Conservation (phyloP, 2,797 vertebrate species). For the Glyptemys insculpta region DNA sequence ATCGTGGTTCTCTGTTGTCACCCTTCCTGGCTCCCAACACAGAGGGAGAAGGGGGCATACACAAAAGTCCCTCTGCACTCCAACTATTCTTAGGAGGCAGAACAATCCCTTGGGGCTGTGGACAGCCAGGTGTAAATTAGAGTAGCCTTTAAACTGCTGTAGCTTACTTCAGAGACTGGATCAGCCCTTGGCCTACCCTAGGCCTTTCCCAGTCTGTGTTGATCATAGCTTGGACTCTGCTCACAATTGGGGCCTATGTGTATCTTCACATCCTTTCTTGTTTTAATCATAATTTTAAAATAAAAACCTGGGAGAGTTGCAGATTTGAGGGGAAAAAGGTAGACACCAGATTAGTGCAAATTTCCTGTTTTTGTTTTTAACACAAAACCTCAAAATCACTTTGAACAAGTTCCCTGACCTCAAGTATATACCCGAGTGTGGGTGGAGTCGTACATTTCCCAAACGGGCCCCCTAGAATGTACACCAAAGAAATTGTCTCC, state of each 20-base stretch:
- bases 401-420: slow-evolving; percentile 64
- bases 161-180: not conserved
- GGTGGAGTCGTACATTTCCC: slow-evolving; percentile 37
- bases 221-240: not conserved
- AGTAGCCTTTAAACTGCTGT: slow-evolving; percentile 7
- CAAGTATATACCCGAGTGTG: slow-evolving; percentile 16
- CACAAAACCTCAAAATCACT: slow-evolving; percentile 75
- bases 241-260: not conserved
- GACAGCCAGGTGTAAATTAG: not conserved
- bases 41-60: slow-evolving; percentile 20
- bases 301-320: not conserved
- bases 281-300: not conserved
- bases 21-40: rapidly evolving
- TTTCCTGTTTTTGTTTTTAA: slow-evolving; percentile 76
- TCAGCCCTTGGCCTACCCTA: not conserved
- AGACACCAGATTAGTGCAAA: slow-evolving; percentile 40
- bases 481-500: not conserved
- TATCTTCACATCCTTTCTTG: not conserved
- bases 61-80: slow-evolving; percentile 35
- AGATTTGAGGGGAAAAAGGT: not conserved
- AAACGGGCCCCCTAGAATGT: slow-evolving; percentile 7
- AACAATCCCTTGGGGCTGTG: not conserved
- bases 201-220: not conserved
- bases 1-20: not conserved
- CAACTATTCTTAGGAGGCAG: slow-evolving; percentile 35